A percentile compares a stretch with the other conserved stretches of the same genome.
Conservation (phyloP, 2,113 vertebrate species). For the Sylvia atricapilla region DNA sequence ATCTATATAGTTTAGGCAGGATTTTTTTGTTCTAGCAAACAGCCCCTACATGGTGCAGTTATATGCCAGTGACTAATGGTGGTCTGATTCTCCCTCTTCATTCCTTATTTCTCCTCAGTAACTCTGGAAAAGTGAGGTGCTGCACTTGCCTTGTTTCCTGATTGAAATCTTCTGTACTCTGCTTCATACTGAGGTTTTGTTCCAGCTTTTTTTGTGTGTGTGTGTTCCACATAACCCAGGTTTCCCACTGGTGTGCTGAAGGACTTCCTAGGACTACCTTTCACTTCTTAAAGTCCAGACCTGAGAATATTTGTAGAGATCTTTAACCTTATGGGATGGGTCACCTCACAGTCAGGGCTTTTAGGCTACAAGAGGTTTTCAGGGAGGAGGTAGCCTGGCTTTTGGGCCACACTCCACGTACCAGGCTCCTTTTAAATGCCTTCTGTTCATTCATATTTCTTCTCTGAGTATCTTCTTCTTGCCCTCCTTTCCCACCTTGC, state of each 20-base stretch:
- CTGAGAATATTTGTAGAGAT: neutral
- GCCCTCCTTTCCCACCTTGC: neutral
- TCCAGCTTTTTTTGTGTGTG: neutral
- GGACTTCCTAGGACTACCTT: neutral
- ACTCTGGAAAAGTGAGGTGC: neutral
- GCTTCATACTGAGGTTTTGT: neutral
- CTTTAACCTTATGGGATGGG: neutral
- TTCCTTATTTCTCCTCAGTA: neutral
- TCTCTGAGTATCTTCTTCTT: neutral
- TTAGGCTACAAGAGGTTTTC: neutral
- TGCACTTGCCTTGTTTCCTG: neutral
- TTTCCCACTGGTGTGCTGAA: neutral
- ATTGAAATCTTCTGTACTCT: neutral
- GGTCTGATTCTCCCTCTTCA: neutral
- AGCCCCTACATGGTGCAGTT: neutral
- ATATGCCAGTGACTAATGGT: neutral
- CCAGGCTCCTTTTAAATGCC: neutral
- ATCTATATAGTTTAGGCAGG: neutral
- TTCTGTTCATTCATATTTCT: neutral
- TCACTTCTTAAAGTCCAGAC: neutral
- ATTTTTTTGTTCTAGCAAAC: neutral
- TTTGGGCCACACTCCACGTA: rapidly evolving
- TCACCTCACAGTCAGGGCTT: neutral
- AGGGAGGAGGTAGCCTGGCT: neutral
- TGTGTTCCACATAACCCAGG: neutral